phyloP scores from a whole-genome alignment of 2,888 invertebrate species.

The Caenorhabditis parvicauda region DNA sequence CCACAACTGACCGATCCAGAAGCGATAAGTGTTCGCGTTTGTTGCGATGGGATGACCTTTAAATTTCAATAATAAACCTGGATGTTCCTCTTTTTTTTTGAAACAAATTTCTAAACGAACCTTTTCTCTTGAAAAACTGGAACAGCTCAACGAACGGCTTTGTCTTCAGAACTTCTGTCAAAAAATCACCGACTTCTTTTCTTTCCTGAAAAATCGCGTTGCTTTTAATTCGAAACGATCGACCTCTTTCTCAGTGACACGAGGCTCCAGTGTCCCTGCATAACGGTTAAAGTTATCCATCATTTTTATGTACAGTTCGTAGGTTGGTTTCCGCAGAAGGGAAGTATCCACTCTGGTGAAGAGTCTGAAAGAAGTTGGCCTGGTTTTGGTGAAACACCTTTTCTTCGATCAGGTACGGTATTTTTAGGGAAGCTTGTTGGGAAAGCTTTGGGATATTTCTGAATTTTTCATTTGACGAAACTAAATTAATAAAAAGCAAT shows the following conservation, averaged over 20 bases:
- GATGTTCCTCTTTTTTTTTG: slow-evolving; percentile 7
- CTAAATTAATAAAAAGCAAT: no score
- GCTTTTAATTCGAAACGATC: no score
- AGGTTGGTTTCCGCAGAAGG: slow-evolving; percentile 67
- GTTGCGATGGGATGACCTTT: slow-evolving; percentile 51
- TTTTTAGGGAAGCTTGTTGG: not conserved
- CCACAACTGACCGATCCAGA: slow-evolving; percentile 64
- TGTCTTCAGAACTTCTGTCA: slow-evolving; percentile 77
- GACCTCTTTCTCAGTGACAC: slow-evolving; percentile 67
- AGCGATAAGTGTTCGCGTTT: slow-evolving; percentile 35
- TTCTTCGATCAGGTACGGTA: not conserved
- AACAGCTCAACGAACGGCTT: slow-evolving; percentile 75
- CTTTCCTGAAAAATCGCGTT: slow-evolving; percentile 10
- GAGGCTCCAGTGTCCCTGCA: slow-evolving; percentile 54
- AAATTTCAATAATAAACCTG: slow-evolving; percentile 1
- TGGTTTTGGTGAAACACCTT: no score
- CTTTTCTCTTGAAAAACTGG: slow-evolving; percentile 67
- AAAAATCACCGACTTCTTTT: slow-evolving; percentile 76
- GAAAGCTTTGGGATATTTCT: not conserved
- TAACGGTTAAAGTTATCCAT: slow-evolving; percentile 83
- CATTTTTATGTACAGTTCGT: slow-evolving; percentile 74
- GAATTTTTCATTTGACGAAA: no score
- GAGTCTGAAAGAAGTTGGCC: slow-evolving; percentile 15
- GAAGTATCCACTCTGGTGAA: slow-evolving; percentile 43
- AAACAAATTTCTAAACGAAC: no score